Evolutionary conservation across 2,113 vertebrate species (phyloP).

Genomic region (Morone saxatilis): DNA sequence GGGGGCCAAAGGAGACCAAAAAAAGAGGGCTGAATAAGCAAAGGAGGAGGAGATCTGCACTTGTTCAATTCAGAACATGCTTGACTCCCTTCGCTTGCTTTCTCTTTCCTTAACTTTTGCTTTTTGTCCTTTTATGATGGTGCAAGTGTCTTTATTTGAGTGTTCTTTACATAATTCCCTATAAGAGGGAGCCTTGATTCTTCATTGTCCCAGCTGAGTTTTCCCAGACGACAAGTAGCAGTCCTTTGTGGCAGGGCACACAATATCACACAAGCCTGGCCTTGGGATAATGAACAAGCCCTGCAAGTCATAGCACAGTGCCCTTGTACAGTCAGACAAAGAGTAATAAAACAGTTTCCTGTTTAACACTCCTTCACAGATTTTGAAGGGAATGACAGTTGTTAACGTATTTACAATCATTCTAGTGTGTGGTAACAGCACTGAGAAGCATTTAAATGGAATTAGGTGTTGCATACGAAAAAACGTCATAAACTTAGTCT

Average conservation of each 20-base stretch:
- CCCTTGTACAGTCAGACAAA: neutral
- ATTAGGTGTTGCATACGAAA: slow-evolving; percentile 3
- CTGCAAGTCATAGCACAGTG: neutral
- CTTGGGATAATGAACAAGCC: neutral
- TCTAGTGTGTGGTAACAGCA: neutral
- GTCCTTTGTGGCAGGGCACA: slow-evolving; percentile 18
- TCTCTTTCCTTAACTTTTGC: slow-evolving; percentile 11
- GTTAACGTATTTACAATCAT: neutral
- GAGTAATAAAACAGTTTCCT: neutral
- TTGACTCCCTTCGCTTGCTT: slow-evolving; percentile 3
- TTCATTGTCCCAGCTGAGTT: slow-evolving; percentile 23
- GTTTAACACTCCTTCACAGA: neutral
- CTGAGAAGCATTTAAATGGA: neutral
- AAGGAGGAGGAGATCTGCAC: slow-evolving; percentile 26
- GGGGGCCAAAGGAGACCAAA: slow-evolving; percentile 11
- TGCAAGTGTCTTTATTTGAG: slow-evolving; percentile 29
- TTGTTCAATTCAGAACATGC: slow-evolving; percentile 30
- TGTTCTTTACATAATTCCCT: slow-evolving; percentile 26
- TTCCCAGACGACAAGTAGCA: slow-evolving; percentile 19
- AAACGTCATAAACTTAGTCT: slow-evolving; percentile 9
- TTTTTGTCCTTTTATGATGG: slow-evolving; percentile 27
- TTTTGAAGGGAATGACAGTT: neutral
- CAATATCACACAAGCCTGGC: slow-evolving; percentile 11
- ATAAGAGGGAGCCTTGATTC: neutral
- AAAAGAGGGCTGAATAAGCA: slow-evolving; percentile 3